These are phyloP conservation scores for Sylvietta virens DNA, from an alignment of 2,113 vertebrate species.

Conservation along the genomic window DNA sequence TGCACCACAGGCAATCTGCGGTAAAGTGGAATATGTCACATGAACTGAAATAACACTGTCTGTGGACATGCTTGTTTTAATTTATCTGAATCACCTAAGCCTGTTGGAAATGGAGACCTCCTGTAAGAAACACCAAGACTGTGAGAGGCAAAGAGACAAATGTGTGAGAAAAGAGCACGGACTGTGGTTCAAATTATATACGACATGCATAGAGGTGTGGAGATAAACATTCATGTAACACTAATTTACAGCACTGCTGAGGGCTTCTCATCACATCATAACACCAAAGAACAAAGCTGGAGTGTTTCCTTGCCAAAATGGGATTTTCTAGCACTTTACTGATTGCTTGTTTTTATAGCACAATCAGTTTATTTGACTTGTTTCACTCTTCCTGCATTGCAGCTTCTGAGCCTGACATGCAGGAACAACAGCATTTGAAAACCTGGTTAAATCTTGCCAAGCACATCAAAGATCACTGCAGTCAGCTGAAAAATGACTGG, in stretches of 20 bases:
- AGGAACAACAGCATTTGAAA: background rate
- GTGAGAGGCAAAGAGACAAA: background rate
- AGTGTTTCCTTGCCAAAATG: conserved; percentile 2
- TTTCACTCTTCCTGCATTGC: background rate
- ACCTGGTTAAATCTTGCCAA: background rate
- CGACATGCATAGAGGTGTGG: background rate
- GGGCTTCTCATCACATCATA: background rate
- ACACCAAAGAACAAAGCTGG: conserved; percentile 1
- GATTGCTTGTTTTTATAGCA: background rate
- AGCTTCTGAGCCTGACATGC: background rate
- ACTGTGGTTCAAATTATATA: background rate
- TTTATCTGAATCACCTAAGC: background rate
- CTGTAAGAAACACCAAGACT: background rate
- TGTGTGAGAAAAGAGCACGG: background rate
- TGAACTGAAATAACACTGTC: conserved; percentile 29
- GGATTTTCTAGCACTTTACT: background rate
- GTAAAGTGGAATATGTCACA: conserved; percentile 10
- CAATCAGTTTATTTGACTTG: background rate
- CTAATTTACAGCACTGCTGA: background rate
- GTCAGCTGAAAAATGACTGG: background rate
- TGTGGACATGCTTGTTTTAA: background rate
- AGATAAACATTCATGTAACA: background rate
- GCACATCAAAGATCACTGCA: background rate
- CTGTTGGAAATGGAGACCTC: background rate
- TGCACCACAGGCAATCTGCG: background rate